A percentile compares a stretch with the other conserved stretches of the same genome.
phyloP scores from a whole-genome alignment of 2,113 vertebrate genomes.

The Porphyrio hochstetteri region DNA sequence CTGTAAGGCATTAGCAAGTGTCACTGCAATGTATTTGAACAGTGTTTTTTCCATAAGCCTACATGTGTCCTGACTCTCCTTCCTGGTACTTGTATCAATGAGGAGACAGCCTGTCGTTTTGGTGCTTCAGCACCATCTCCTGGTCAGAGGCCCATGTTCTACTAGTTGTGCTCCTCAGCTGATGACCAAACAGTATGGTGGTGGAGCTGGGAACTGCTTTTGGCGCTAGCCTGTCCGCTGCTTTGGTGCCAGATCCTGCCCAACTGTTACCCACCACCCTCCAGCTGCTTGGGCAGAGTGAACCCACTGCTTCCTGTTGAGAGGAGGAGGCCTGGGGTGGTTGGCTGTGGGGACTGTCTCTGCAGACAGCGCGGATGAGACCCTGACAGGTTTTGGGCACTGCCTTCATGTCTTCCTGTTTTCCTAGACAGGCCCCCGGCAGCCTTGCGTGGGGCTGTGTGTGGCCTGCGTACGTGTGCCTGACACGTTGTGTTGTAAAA shows the following conservation, averaged over 20 bases:
- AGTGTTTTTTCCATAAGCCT: not conserved
- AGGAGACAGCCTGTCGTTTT: not conserved
- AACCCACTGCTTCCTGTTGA: not conserved
- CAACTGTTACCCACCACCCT: not conserved
- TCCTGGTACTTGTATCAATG: not conserved
- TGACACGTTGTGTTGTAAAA: not conserved
- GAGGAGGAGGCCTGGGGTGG: not conserved
- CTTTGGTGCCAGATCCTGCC: not conserved
- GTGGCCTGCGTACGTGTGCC: accelerated
- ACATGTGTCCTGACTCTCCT: not conserved
- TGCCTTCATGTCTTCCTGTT: not conserved
- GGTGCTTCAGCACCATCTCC: not conserved
- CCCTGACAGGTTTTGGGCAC: not conserved
- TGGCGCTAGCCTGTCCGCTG: not conserved
- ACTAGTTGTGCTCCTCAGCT: not conserved
- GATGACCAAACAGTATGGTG: not conserved
- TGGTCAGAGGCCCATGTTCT: not conserved
- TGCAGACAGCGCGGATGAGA: not conserved
- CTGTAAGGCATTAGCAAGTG: not conserved
- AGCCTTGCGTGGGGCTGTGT: not conserved
- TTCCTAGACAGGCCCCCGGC: not conserved
- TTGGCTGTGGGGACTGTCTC: not conserved
- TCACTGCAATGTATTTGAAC: not conserved
- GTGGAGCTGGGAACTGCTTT: not conserved
- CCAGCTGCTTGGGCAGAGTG: not conserved